Conservation (phyloP, 2,113 vertebrate species). For the Thalassoma bifasciatum region DNA sequence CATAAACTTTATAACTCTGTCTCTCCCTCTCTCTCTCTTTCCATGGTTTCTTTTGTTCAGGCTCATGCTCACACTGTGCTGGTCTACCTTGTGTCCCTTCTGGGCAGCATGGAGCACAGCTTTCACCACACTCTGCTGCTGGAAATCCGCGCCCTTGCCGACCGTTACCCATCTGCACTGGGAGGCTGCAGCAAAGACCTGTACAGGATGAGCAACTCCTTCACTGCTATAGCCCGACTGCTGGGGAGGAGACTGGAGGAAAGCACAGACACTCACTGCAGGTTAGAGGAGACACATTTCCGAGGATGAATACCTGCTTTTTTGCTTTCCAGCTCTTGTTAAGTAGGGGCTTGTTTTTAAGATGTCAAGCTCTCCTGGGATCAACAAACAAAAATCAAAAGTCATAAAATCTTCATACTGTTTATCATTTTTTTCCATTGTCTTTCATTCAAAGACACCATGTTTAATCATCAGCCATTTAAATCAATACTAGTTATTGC, state of each 20-base stretch:
- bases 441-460: too few species aligned
- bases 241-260: constrained; percentile 85
- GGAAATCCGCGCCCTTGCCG: constrained; percentile 91
- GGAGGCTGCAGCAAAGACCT: constrained; percentile 89
- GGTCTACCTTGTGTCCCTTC: constrained; percentile 88
- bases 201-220: constrained; percentile 97
- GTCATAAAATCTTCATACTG: too few species aligned
- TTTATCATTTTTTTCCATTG: too few species aligned
- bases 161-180: constrained; percentile 85
- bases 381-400: too few species aligned
- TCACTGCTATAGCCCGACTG: constrained; percentile 88
- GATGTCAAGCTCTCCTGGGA: too few species aligned
- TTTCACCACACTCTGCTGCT: constrained; percentile 91
- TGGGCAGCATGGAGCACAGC: constrained; percentile 91
- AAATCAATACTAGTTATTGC: too few species aligned
- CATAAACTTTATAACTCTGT: not conserved
- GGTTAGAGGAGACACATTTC: constrained; percentile 71
- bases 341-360: too few species aligned
- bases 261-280: constrained; percentile 49
- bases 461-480: too few species aligned
- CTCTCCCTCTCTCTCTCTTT: not conserved
- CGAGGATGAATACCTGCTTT: too few species aligned
- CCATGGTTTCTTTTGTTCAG: constrained; percentile 71
- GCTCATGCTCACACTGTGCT: constrained; percentile 86
- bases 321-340: too few species aligned